Base-by-base conservation (phyloP, 2,888 invertebrate species). In the Deladenus siricidicola region DNA sequence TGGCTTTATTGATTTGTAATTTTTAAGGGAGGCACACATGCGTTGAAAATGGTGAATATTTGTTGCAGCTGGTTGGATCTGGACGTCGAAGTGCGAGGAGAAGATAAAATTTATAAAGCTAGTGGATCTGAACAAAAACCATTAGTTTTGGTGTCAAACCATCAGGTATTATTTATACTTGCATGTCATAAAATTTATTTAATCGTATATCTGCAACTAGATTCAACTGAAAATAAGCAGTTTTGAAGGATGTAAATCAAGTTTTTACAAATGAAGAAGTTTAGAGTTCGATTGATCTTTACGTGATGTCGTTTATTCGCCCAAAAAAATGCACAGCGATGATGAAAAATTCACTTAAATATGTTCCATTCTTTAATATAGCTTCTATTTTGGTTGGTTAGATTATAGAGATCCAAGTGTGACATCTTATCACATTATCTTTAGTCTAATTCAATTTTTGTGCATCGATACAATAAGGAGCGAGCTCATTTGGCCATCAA, bases 281-380 rank as follows among this genome's bases (percentile, higher is more conserved):
- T 56, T 56, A 78, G 62, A 75, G 74, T 45, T 70, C 72, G 28
- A 19, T 78, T 26, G 78, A 79, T 58, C 65, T 76, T 24, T 62
- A 70, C 21, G 71, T 64, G 30, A 70, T 76, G 72, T 69, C 71
- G 8, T 60, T 58, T 21, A 63, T 66, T 4, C 76, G 74, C 76
- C 78, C 78, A 4, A 52, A 71, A 21, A 70, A 76, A 49, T 75
- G 76, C 58, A 67, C 72, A 2, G 70, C 72, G 14, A 73, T 79
- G 71, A 65, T 75, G 57, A 79, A 79, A 62, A 65, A 67, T 14
- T 71, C 72, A 28, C 62, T 78, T 56, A 68, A 70, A 52, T 79
- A 64, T 56, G 65, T 78, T n/a, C 77, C 77, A 1, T 68, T 71
- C 1, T 75, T 79, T 67, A 77, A 77, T 52, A 21, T 77, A 6